Evolutionary conservation across 2,888 invertebrate genomes (phyloP).

Genomic region (Agonopterix alstromeriana): DNA sequence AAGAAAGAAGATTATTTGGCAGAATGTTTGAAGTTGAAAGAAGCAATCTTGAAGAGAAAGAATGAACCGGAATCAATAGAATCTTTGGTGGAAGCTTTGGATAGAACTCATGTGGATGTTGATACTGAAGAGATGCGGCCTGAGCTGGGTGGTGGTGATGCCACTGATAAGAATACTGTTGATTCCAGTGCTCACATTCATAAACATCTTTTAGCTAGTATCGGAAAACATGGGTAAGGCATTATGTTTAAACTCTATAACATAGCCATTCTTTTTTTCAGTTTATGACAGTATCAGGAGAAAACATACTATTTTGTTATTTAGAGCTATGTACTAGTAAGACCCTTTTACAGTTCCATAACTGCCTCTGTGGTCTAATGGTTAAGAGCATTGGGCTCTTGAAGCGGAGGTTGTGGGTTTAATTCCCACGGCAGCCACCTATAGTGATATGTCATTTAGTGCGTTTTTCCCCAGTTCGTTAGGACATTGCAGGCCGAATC

Average conservation of each 20-base stretch:
- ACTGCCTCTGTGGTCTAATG: too few relatives aligned
- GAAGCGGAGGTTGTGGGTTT: too few relatives aligned
- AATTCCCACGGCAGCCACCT: too few relatives aligned
- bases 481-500: too few relatives aligned
- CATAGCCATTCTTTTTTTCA: background rate
- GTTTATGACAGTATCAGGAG: background rate
- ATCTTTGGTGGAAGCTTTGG: constrained; percentile 52
- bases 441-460: too few relatives aligned
- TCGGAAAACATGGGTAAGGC: constrained; percentile 79
- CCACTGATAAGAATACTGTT: constrained; percentile 2
- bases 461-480: too few relatives aligned
- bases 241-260: background rate
- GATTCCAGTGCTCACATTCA: constrained; percentile 39
- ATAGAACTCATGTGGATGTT: constrained; percentile 45
- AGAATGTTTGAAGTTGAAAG: constrained; percentile 60
- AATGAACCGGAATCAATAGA: constrained; percentile 46
- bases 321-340: too few relatives aligned
- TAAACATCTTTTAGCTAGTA: constrained; percentile 80
- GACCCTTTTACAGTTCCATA: too few relatives aligned
- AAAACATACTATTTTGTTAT: background rate
- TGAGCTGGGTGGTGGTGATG: background rate
- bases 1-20: constrained; percentile 44
- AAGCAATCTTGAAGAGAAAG: constrained; percentile 49
- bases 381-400: too few relatives aligned
- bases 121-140: constrained; percentile 4